Evolutionary conservation across 1,140 invertebrate genomes (phyloP), one percentile per base, ranked within the genome.

Genomic region (Heliconius hewitsoni): DNA sequence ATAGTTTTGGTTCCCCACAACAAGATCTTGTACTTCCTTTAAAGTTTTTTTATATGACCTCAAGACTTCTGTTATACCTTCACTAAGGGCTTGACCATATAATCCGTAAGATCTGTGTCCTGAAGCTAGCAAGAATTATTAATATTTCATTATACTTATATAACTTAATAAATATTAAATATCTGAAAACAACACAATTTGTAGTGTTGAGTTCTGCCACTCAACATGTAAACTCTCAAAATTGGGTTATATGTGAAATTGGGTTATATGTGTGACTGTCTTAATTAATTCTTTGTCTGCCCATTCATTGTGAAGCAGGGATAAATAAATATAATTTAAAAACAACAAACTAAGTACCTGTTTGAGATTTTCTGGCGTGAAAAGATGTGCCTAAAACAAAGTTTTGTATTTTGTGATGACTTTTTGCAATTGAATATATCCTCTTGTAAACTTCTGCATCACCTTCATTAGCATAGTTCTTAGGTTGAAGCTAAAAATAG

Each of bases 21-120:
- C 85, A 30, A 92, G 82, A 27, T 81, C 78, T 80, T 95, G 93
- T 4, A 95, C 90, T 78, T 94, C 89, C 34, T 91, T 87, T 34
- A 95, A 79, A 37, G 89, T 90, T 79, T 91, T 85, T 76, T 92
- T 93, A 74, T 94, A 95, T 8, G 87, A 83, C 82, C 92, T 85
- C 70, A 95, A 81, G 8, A 95, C 89, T 84, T 95, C 93, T 46
- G 91, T 84, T 19, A 95, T 88, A 2, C 94, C 94, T 86, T 95
- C 94, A 82, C 93, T 93, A 2, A 95, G 74, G 3, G 94, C 93
- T 90, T 95, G 94, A 8, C 90, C 89, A 81, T 95, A 95, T 23
- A 94, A 76, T n/a, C 93, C 93, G 84, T 84, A 89, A 8, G 83
- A 86, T 78, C 81, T 90, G 8, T 87, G 81, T 23, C 81, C 84